Conservation (phyloP, 2,113 vertebrate species). For the Brachypteracias leptosomus region DNA sequence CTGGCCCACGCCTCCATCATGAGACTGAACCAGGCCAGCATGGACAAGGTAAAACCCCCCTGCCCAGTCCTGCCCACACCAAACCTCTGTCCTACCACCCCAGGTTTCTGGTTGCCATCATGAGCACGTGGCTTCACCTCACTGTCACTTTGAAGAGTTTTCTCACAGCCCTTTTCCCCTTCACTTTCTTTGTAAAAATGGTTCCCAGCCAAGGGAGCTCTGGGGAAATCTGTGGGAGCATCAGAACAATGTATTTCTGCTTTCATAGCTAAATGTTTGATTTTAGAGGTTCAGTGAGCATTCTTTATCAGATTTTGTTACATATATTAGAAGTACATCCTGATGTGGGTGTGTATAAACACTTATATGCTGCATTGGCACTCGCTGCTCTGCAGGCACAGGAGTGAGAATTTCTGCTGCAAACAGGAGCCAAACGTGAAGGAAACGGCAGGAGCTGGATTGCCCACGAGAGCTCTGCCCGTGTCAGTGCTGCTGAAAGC, state of each 20-base stretch:
- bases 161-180: background rate
- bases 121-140: fast-evolving
- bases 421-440: background rate
- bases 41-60: conserved; percentile 89
- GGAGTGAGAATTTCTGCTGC: background rate
- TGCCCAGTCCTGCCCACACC: background rate
- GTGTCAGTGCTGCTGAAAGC: background rate
- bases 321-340: background rate
- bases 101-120: fast-evolving
- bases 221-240: background rate
- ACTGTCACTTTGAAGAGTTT: background rate
- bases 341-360: background rate
- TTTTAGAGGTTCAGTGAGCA: background rate
- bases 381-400: background rate
- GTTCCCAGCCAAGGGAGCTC: background rate
- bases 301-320: background rate
- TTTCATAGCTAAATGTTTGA: background rate
- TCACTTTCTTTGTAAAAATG: background rate
- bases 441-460: background rate
- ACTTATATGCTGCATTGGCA: background rate
- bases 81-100: background rate
- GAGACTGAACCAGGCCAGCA: conserved; percentile 97
- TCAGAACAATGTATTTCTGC: background rate
- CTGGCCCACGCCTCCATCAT: conserved; percentile 97
- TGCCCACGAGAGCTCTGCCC: background rate